These are phyloP conservation scores for Agrochola circellaris DNA, from an alignment of 2,888 invertebrate genomes.

Conservation along the genomic window DNA sequence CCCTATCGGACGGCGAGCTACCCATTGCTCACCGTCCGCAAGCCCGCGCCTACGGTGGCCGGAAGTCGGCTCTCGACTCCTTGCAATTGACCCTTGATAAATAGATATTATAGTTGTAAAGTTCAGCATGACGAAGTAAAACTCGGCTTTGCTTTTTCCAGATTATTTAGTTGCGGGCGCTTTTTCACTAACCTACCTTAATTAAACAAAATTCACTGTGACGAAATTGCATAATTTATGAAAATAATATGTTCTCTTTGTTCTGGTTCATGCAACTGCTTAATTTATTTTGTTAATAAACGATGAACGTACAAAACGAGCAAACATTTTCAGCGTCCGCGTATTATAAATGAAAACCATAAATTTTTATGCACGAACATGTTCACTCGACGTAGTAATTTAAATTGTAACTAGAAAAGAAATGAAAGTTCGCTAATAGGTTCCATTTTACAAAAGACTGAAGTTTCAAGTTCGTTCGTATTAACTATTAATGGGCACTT, in stretches of 20 bases:
- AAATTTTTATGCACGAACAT: constrained; percentile 20
- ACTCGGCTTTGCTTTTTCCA: neutral
- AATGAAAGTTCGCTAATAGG: constrained; percentile 14
- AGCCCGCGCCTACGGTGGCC: no score
- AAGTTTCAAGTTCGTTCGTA: constrained; percentile 3
- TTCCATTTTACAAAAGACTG: constrained; percentile 11
- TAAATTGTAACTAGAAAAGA: constrained; percentile 18
- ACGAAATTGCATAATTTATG: neutral
- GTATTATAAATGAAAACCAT: constrained; percentile 22
- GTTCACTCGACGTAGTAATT: constrained; percentile 15
- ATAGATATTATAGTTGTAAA: no score
- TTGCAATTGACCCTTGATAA: neutral
- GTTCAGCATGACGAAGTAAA: no score
- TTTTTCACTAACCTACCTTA: neutral
- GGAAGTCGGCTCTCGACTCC: no score
- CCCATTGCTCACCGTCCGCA: no score
- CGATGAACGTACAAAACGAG: neutral
- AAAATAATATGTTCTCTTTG: neutral
- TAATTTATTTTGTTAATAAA: constrained; percentile 11
- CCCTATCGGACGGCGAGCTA: no score
- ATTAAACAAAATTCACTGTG: neutral
- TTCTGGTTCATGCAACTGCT: neutral
- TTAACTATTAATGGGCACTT: constrained; percentile 7
- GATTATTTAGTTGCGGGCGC: no score
- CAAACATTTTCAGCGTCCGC: neutral